A percentile compares a stretch with the other conserved stretches of the same genome.
These are phyloP conservation scores for Simalia tracyae DNA, from an alignment of 2,797 vertebrate species.

Conservation along the genomic window DNA sequence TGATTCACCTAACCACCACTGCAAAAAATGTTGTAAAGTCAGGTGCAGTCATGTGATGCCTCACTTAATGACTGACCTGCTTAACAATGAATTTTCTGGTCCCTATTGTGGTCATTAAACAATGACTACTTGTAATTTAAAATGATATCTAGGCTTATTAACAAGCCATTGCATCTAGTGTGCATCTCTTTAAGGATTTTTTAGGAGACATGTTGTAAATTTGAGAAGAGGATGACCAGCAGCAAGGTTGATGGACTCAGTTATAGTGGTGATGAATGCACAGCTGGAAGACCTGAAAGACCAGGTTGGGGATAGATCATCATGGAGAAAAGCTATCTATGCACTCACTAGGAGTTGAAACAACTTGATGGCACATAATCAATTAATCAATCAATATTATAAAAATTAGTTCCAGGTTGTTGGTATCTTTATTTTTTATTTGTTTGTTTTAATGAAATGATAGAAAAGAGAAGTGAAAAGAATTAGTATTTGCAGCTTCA, in stretches of 20 bases:
- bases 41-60: no score
- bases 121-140: not conserved
- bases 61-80: not conserved
- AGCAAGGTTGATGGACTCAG: not conserved
- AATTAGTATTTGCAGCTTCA: slow-evolving; percentile 61
- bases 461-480: slow-evolving; percentile 64
- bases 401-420: not conserved
- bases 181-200: slow-evolving; percentile 51
- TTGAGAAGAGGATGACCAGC: not conserved
- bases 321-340: not conserved
- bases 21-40: no score
- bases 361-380: not conserved
- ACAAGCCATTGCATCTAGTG: not conserved
- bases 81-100: no score
- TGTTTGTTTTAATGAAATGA: slow-evolving; percentile 22
- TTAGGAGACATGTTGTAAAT: slow-evolving; percentile 50
- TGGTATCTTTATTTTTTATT: not conserved
- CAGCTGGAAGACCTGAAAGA: not conserved
- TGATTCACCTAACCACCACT: no score
- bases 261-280: not conserved
- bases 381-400: not conserved
- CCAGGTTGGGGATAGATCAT: not conserved
- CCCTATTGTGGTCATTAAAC: no score
- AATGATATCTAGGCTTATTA: not conserved
- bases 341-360: not conserved